phyloP scores from a whole-genome alignment of 2,797 vertebrate species.

The Oophaga sylvatica region DNA sequence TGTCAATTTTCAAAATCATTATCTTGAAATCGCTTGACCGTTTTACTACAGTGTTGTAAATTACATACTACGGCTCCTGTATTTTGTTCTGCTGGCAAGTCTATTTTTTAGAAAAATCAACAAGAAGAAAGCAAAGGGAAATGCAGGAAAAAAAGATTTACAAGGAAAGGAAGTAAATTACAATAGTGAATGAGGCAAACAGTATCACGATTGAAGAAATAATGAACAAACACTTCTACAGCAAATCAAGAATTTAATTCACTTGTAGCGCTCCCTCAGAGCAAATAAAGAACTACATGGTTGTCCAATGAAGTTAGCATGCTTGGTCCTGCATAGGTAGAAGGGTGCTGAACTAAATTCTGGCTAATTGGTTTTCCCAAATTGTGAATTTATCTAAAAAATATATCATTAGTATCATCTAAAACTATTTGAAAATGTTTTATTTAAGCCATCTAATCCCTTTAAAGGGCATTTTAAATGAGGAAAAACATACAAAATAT shows the following conservation, averaged over 20 bases:
- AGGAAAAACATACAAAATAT: too few relatives aligned
- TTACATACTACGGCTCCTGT: conserved; percentile 15
- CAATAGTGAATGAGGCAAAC: background rate
- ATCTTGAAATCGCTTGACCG: conserved; percentile 42
- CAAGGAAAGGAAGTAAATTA: background rate
- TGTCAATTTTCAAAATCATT: conserved; percentile 47
- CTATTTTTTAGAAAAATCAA: background rate
- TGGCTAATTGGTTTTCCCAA: too few relatives aligned
- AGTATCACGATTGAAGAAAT: background rate
- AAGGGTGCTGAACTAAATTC: too few relatives aligned
- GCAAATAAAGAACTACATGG: background rate
- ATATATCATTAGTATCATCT: too few relatives aligned
- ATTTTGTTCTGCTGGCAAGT: conserved; percentile 18
- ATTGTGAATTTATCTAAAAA: too few relatives aligned
- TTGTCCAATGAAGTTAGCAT: background rate
- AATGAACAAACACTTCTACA: background rate
- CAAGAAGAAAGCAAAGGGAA: background rate
- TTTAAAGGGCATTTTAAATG: too few relatives aligned
- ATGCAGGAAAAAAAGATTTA: background rate
- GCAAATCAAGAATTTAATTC: background rate
- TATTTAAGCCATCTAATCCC: too few relatives aligned
- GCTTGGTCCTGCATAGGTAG: too few relatives aligned
- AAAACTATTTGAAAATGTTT: too few relatives aligned
- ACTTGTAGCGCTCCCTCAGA: background rate
- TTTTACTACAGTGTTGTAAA: conserved; percentile 37